A percentile compares a stretch with the other conserved stretches of the same genome.
phyloP scores from a whole-genome alignment of 2,113 vertebrate species.

The Barbus barbus region DNA sequence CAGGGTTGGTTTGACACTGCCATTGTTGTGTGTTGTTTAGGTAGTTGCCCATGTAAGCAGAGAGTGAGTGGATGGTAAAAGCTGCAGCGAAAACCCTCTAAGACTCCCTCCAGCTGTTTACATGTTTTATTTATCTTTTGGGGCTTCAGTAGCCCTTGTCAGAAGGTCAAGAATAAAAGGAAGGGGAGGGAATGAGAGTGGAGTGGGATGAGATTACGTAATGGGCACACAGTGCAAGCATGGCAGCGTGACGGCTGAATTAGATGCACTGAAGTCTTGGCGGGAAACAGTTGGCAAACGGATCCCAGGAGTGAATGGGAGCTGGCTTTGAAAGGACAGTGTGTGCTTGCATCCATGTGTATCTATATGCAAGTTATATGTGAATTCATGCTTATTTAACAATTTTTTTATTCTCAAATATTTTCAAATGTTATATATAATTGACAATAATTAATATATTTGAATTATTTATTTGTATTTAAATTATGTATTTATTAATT shows the following conservation, averaged over 20 bases:
- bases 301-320: neutral
- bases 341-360: conserved; percentile 11
- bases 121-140: conserved; percentile 36
- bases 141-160: conserved; percentile 19
- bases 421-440: neutral
- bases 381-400: neutral
- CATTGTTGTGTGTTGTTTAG: conserved; percentile 42
- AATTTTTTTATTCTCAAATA: too few species aligned
- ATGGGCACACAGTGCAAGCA: conserved; percentile 7
- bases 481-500: neutral
- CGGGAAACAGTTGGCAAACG: conserved; percentile 30
- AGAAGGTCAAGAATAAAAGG: conserved; percentile 25
- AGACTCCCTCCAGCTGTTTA: conserved; percentile 37
- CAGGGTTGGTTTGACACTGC: conserved; percentile 32
- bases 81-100: conserved; percentile 17
- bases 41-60: conserved; percentile 37
- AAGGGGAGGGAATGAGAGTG: neutral
- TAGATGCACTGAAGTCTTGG: conserved; percentile 31
- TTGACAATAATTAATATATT: neutral
- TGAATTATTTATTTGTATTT: too few species aligned
- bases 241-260: neutral
- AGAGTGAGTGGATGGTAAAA: conserved; percentile 29
- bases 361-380: neutral
- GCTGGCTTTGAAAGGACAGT: conserved; percentile 16
- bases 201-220: conserved; percentile 28